Evolutionary conservation across 2,888 invertebrate genomes (phyloP).

Genomic region (Cancer borealis): DNA sequence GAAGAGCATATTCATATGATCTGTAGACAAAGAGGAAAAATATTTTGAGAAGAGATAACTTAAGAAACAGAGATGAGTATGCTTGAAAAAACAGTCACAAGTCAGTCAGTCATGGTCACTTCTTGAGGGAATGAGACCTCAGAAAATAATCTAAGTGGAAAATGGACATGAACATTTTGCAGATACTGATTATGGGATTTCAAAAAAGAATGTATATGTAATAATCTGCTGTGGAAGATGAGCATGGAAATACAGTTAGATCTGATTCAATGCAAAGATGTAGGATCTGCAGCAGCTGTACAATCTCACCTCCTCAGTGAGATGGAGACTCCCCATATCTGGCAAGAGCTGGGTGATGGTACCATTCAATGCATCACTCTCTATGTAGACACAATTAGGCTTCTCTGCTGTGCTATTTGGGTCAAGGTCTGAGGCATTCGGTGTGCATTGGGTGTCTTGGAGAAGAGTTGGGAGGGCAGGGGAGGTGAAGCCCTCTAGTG

Average conservation of each 20-base stretch:
- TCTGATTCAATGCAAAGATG: neutral
- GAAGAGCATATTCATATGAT: too few species aligned
- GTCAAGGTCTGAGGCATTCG: neutral
- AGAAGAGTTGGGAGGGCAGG: conserved; percentile 69
- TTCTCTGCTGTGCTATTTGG: neutral
- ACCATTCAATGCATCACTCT: neutral
- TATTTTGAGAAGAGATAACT: too few species aligned
- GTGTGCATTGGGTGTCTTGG: neutral
- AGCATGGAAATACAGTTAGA: neutral
- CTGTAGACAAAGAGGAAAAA: too few species aligned
- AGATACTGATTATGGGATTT: too few species aligned
- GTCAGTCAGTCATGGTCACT: too few species aligned
- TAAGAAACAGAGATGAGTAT: too few species aligned
- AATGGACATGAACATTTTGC: too few species aligned
- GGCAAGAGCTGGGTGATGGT: neutral
- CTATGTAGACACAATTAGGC: neutral
- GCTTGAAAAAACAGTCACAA: too few species aligned
- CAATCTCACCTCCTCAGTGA: conserved; percentile 54
- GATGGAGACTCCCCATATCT: neutral
- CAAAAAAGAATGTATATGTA: too few species aligned
- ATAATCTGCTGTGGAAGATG: too few species aligned
- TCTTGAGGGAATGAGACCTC: too few species aligned
- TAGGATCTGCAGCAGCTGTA: neutral
- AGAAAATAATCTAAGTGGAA: too few species aligned
- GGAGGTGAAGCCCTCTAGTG: conserved; percentile 68